Base-by-base conservation (phyloP, 2,113 vertebrate species). In the Siniperca chuatsi region DNA sequence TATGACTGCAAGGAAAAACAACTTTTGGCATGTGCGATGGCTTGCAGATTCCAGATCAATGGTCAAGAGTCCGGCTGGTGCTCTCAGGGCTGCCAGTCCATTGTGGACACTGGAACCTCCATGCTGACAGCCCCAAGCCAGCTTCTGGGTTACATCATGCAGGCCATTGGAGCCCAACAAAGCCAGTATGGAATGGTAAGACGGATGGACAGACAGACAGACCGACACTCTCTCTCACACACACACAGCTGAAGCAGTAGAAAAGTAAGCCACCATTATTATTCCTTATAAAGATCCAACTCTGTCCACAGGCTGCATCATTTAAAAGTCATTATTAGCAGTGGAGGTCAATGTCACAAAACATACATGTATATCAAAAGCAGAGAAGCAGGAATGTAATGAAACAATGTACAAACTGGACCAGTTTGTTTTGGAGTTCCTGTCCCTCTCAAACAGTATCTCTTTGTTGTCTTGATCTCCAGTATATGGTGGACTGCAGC, bases 21-120 rank as follows among this genome's bases (percentile, higher is more conserved):
- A 52, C 0, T 25, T 72, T 65, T 66, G 44, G 3, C 20, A 67
- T 62, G 46, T 67, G 42, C 67, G 33, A 18, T 42, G 18, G 9
- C 13, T 46, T 55, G 23, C 58, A 96, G 95, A 61, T 95, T 96
- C 76, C 21, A 78, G 29, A 81, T 96, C 55, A 83, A 79, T 25
- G 91, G 86, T 25, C 84, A 83, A 52, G 74, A 90, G 52, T 89
- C 81, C 3, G 82, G 90, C 68, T 94, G 87, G 92, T 95, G 93
- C 58, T 90, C 91, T 42, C 75, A 79, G 42, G 95, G 95, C 58
- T 96, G 95, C 80, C 95, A 95, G 87, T 90, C 87, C 7, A 89
- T 95, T 13, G 89, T 94, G 25, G 95, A 96, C 78, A 95, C 94
- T 2, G 95, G 94, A 64, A 96, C 95, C 33, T 94, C 95, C 5